Evolutionary conservation across 23 tunicate genomes (phyloP), one percentile per base, ranked within the genome.

Genomic region (Clavelina lepadiformis): DNA sequence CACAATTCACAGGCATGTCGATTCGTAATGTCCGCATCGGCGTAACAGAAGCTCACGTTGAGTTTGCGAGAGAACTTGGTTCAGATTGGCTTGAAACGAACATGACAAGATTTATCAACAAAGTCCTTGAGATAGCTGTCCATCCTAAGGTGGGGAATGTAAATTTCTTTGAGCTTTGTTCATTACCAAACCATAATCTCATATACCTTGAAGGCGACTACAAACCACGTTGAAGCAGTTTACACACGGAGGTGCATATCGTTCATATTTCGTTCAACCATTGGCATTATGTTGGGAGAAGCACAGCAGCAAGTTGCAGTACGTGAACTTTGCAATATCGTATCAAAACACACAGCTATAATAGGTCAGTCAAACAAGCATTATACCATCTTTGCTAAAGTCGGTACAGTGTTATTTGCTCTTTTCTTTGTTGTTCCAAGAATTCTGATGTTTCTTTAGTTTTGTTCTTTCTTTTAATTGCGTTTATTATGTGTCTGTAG

Each of bases 171-270:
- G 15, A 41, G 22, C 22, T 20, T 25, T 20, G 59, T n/a, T 13
- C 59, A 13, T 53, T 13, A 6, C 21, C 60, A 19, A 54, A 20
- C 21, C 15, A 28, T 8, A 15, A 61, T 61, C 29, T 8, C 11
- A 7, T 24, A 33, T 49, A 24, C 8, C 44, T 53, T 53, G 23
- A 61, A 83, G 93, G 82, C 98, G 18, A 63, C 92, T 37, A 72
- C 84, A 22, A 47, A 68, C 33, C 98, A 93, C 61, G 79, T 83
- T 34, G 98, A 93, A 50, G 83, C 98, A 11, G 93, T 93, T 2
- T 93, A 83, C 70, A 71, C 88, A 21, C 73, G 89, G 49, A 62
- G 93, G 8, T 85, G 93, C 68, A 70, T 93, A 38, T 61, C 75
- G 5, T 83, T 64, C 69, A 79, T 93, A 7, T 58, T 93, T 34